Base-by-base conservation (phyloP, 2,113 vertebrate genomes). In the Plectropomus leopardus region DNA sequence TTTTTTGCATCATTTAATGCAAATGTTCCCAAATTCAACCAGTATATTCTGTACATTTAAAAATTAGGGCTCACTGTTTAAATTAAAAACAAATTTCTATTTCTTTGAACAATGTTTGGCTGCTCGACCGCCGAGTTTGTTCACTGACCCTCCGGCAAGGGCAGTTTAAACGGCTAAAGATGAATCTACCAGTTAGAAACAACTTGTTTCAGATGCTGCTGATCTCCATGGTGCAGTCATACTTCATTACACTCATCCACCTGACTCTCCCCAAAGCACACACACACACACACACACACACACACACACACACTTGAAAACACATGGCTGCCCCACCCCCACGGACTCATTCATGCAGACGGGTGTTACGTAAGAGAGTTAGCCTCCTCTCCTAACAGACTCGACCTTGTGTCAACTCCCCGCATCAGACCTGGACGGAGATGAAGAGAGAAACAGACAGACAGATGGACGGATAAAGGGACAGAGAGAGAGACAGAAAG, bases 311-410 rank as follows among this genome's bases (percentile, higher is more conserved):
- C 23, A 30, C 45, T 47, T 23, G 7, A 21, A 24, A 23, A 50
- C 59, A 83, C 78, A 85, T 32, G 59, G 36, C 70, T 17, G 34
- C 59, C 70, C 82, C 54, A 5, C 77, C 84, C 76, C 77, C 82
- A 7, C 0, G 26, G 53, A 66, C 47, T 76, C 86, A 86, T 90
- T 91, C 81, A 88, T 84, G 85, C 84, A 89, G 76, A 86, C 68
- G 10, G 65, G 14, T 50, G 90, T 93, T 92, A 86, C 57, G 76
- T 88, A 93, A 93, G 64, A 44, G 73, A 66, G 59, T 86, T 84
- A 70, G 42, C 76, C 73, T 78, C 53, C 47, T 59, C 76, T 70
- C 64, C 57, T 17, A n/a, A 60, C 55, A 88, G 83, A 87, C 80
- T 45, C 72, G 82, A 89, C 90, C 86, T 79, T 14, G 78, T 14